Percentiles rank a stretch among this genome's conserved stretches.
phyloP scores from a whole-genome alignment of 1,140 invertebrate species.

The Macrobrachium rosenbergii region DNA sequence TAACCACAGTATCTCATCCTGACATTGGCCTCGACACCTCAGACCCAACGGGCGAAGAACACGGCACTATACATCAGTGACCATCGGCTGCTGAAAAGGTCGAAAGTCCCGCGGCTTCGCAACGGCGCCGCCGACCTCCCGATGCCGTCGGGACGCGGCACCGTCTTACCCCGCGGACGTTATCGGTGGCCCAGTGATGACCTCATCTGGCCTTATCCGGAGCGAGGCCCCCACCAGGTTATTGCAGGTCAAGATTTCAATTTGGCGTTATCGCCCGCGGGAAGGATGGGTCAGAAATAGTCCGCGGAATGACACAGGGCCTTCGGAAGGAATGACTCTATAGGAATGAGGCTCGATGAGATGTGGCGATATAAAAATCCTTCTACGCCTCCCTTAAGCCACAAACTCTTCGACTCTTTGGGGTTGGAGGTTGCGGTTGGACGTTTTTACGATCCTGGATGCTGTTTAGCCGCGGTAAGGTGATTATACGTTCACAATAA shows the following conservation, averaged over 20 bases:
- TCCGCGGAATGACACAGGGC: background rate
- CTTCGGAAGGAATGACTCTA: slow-evolving; percentile 3
- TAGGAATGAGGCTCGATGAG: background rate
- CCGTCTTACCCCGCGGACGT: background rate
- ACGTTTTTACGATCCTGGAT: no score
- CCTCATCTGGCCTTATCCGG: slow-evolving; percentile 40
- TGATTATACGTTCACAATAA: no score
- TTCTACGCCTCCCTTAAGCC: no score
- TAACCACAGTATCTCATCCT: background rate
- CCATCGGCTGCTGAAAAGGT: background rate
- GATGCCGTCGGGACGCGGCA: background rate
- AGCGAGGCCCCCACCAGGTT: slow-evolving; percentile 8
- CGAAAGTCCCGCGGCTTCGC: background rate
- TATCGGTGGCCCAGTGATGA: slow-evolving; percentile 27
- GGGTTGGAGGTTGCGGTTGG: no score
- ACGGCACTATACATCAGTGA: background rate
- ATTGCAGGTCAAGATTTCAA: slow-evolving; percentile 42
- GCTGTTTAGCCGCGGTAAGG: no score
- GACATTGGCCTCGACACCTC: background rate
- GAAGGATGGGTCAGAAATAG: slow-evolving; percentile 25
- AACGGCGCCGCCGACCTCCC: background rate
- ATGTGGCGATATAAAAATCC: background rate
- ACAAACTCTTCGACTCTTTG: no score
- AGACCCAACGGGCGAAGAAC: background rate
- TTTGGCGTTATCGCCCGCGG: slow-evolving; percentile 42